Evolutionary conservation across 2,888 invertebrate genomes (phyloP), one percentile per base, ranked within the genome.

Genomic region (Antheraea yamamai): DNA sequence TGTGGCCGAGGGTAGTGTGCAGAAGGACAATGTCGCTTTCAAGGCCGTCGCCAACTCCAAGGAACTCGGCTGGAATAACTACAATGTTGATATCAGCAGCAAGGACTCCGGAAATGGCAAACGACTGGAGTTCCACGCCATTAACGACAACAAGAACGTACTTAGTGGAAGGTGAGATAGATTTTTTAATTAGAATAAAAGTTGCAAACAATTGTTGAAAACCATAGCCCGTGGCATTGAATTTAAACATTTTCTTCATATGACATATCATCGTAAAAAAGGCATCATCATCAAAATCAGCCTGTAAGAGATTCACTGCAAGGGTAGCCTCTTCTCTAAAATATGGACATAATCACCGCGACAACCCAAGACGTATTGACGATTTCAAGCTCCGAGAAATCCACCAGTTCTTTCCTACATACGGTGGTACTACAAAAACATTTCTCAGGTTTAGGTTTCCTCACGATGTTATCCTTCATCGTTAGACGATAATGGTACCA

Each of bases 21-120:
- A 95, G 75, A 91, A 96, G 35, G 97, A 98, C 78, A 96, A 97
- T 81, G 96, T 97, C 76, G 89, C 92, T 74, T 84, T 97, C 55
- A 95, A 96, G 78, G 84, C 95, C 0, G 94, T 95, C 77, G 95
- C 96, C 20, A 96, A 97, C 87, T 96, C 96, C 1, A 96, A 96
- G 7, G 95, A 95, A 79, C 85, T 97, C 1, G 95, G 96, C 39
- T 84, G 96, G 55, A 95, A 97, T 79, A 96, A 97, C 85, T 95
- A 96, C 80, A 93, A 96, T 12, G 89, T 96, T 0, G 96, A 97
- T 76, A 95, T 97, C 10, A 92, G 95, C 0, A 96, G 96, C 84
- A 96, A 96, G 78, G 95, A 96, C 2, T 92, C 93, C 6, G 95
- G 94, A 0, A 96, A 94, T 75, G 95, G 95, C 76, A 97, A 97